Evolutionary conservation across 2,113 vertebrate species (phyloP).

Genomic region (Hyperoodon ampullatus): DNA sequence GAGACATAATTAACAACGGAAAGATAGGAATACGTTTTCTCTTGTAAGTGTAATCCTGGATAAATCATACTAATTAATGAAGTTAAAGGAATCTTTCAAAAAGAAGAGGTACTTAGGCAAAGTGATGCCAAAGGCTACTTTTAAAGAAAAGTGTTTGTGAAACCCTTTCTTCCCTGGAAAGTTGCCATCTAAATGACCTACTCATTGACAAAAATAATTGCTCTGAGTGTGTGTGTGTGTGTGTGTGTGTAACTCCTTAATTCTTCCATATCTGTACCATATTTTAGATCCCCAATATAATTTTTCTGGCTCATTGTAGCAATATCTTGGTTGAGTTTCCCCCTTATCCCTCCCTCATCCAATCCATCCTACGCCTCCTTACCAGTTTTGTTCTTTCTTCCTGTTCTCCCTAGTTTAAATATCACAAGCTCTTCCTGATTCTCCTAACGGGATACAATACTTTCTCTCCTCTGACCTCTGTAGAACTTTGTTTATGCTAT

Average conservation of each 20-base stretch:
- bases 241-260: background rate
- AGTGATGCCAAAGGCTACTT: conserved; percentile 42
- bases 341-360: background rate
- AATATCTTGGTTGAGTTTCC: background rate
- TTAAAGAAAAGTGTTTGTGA: conserved; percentile 21
- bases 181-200: background rate
- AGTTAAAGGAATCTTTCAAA: conserved; percentile 54
- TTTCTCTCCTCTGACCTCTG: background rate
- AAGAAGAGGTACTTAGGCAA: conserved; percentile 36
- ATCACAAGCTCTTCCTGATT: background rate
- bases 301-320: background rate
- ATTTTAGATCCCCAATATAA: background rate
- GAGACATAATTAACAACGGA: conserved; percentile 71
- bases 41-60: conserved; percentile 45
- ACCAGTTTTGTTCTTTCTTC: background rate
- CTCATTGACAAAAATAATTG: background rate
- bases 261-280: background rate
- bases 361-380: background rate
- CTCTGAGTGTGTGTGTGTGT: background rate
- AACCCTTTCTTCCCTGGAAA: background rate
- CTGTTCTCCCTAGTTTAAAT: background rate
- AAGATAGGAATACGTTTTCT: conserved; percentile 58
- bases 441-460: background rate
- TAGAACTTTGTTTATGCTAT: background rate
- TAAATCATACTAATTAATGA: conserved; percentile 67